These are phyloP conservation scores for Ciona savignyi DNA, from an alignment of 23 tunicate species.

Conservation along the genomic window DNA sequence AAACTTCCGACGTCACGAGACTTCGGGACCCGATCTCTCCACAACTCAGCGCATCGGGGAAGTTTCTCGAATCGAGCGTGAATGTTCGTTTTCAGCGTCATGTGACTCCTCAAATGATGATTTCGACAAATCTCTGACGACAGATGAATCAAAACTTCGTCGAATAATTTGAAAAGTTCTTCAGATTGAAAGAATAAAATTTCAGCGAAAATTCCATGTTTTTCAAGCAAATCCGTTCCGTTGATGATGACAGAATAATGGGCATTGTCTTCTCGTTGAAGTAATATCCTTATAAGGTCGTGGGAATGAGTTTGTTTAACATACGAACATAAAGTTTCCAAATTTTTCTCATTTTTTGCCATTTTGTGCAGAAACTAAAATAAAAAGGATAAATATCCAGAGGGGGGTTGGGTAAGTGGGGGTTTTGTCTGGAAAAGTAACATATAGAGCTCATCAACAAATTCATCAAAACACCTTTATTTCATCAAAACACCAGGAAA, in stretches of 20 bases:
- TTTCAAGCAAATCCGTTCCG: slow-evolving; percentile 60
- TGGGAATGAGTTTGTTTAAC: slow-evolving; percentile 14
- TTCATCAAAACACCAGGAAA: no score
- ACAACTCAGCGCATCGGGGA: slow-evolving; percentile 63
- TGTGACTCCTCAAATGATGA: slow-evolving; percentile 42
- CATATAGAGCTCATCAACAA: no score
- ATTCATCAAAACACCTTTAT: no score
- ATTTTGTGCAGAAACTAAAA: no score
- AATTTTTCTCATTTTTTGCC: no score
- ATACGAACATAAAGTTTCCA: no score
- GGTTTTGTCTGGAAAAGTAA: no score
- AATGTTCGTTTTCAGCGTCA: slow-evolving; percentile 44
- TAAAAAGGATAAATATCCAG: no score
- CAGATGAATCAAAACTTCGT: slow-evolving; percentile 17
- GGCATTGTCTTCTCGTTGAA: slow-evolving; percentile 58
- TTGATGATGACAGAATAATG: slow-evolving; percentile 61
- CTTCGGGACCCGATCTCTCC: slow-evolving; percentile 85
- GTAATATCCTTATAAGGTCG: slow-evolving; percentile 41
- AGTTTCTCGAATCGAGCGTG: slow-evolving; percentile 66
- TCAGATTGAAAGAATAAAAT: slow-evolving; percentile 51
- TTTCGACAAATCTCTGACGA: slow-evolving; percentile 11
- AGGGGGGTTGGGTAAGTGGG: no score
- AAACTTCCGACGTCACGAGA: slow-evolving; percentile 69
- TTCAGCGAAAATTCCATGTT: slow-evolving; percentile 32
- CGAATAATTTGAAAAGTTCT: slow-evolving; percentile 33